Conservation (phyloP, 2,113 vertebrate genomes). For the Brachyhypopomus occidentalis region DNA sequence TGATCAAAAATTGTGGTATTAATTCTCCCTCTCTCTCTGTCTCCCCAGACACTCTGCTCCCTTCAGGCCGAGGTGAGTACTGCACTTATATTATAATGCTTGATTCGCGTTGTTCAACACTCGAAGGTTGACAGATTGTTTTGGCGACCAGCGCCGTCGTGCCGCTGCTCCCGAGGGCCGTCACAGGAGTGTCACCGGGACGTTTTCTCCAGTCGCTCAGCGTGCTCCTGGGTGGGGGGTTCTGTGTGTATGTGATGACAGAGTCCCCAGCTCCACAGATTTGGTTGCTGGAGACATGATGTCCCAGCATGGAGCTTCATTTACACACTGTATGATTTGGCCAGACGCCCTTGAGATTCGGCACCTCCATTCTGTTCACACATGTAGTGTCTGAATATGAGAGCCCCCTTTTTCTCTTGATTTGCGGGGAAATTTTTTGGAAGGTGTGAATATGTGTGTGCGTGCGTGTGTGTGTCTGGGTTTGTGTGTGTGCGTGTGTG, state of each 20-base stretch:
- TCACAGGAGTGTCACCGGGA: slow-evolving; percentile 45
- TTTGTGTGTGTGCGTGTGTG: slow-evolving; percentile 2
- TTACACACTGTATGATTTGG: slow-evolving; percentile 59
- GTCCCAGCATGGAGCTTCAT: slow-evolving; percentile 56
- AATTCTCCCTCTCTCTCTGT: slow-evolving; percentile 25
- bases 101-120: slow-evolving; percentile 46
- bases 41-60: slow-evolving; percentile 69
- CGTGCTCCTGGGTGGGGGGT: neutral
- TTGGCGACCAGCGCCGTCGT: neutral
- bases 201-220: neutral
- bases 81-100: slow-evolving; percentile 51
- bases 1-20: neutral
- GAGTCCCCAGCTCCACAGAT: slow-evolving; percentile 9
- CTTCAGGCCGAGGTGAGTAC: slow-evolving; percentile 73
- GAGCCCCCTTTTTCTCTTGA: neutral
- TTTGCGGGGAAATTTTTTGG: neutral
- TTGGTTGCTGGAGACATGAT: slow-evolving; percentile 50
- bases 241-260: slow-evolving; percentile 22
- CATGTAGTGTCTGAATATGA: slow-evolving; percentile 3
- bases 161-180: slow-evolving; percentile 40
- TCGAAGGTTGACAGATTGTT: slow-evolving; percentile 16
- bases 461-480: neutral
- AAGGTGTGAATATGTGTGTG: slow-evolving; percentile 12
- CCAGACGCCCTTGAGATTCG: slow-evolving; percentile 59
- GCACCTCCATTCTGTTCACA: neutral